These are phyloP conservation scores for Molorchus minor DNA, from an alignment of 2,888 invertebrate species.

Conservation along the genomic window DNA sequence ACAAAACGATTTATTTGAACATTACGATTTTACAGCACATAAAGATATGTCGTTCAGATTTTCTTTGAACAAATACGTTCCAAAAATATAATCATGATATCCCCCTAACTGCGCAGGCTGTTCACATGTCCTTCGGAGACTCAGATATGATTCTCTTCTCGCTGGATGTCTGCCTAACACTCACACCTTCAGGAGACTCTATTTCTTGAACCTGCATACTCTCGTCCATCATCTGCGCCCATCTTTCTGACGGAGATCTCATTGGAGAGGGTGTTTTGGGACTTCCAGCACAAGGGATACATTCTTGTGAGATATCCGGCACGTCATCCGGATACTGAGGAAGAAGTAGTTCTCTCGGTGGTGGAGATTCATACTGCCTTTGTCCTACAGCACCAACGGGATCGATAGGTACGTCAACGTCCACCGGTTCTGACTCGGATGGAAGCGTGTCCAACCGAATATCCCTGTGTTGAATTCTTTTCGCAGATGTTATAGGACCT, in stretches of 20 bases:
- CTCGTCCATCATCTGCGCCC: not conserved
- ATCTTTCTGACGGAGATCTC: not conserved
- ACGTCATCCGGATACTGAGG: not conserved
- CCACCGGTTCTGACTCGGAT: not conserved
- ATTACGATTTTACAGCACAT: slow-evolving; percentile 6
- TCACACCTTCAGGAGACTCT: not conserved
- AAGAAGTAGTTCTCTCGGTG: no score
- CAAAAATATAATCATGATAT: no score
- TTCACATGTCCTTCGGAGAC: no score
- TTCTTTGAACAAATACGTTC: no score
- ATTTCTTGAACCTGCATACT: not conserved
- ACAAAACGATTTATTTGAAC: slow-evolving; percentile 1
- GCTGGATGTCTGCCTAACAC: not conserved
- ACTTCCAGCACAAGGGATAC: not conserved
- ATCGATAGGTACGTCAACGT: slow-evolving; percentile 1
- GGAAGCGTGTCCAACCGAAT: slow-evolving; percentile 1
- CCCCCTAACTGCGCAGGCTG: no score
- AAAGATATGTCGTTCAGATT: no score
- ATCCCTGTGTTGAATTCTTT: not conserved
- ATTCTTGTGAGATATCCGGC: not conserved
- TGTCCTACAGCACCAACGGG: no score
- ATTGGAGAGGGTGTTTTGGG: not conserved
- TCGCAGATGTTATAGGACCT: no score
- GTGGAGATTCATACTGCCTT: not conserved
- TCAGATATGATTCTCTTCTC: not conserved